Base-by-base conservation (phyloP, 2,113 vertebrate species). In the Rhinoptilus africanus region DNA sequence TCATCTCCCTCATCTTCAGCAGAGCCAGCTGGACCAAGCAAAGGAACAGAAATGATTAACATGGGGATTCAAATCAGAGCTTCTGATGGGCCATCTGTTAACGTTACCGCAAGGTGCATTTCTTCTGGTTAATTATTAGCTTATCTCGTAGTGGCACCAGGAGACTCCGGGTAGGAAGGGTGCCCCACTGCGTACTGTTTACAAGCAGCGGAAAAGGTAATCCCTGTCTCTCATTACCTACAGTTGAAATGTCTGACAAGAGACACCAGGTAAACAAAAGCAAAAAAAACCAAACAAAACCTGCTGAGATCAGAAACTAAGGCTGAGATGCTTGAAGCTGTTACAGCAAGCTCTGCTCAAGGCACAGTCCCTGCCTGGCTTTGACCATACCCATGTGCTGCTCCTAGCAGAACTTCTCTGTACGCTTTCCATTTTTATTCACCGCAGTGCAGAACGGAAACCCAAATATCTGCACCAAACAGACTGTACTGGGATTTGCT, bases 81-180 rank as follows among this genome's bases (percentile, higher is more conserved):
- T 53, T 20, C 34, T 56, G 37, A 53, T 50, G 69, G 88, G 23
- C 91, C 92, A 96, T 53, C 91, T 95, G 94, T 82, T 74, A 14
- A 51, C 37, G 47, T 30, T 37, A 23, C 77, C 2, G 0, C 45
- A 39, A 63, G 47, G 68, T 64, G 73, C 21, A 24, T 56, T 73
- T 62, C 59, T 73, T 10, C 30, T 53, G 86, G 50, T 95, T 95
- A 96, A 96, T 95, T 2, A 78, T 96, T 96, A 74, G 75, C 78
- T 34, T 56, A 24, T 16, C 71, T 47, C 3, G 37, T 48, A 53
- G 87, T 7, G 78, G 87, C 77, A 41, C 43, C 71, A 26, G 91
- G 95, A 95, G 76, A 51, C 43, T 80, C 92, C 30, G 10, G 79
- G 47, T 53, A 59, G 92, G 72, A 71, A 63, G 2, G 32, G 56